Evolutionary conservation across 2,888 invertebrate genomes (phyloP).

Genomic region (Phrixothrix hirtus): DNA sequence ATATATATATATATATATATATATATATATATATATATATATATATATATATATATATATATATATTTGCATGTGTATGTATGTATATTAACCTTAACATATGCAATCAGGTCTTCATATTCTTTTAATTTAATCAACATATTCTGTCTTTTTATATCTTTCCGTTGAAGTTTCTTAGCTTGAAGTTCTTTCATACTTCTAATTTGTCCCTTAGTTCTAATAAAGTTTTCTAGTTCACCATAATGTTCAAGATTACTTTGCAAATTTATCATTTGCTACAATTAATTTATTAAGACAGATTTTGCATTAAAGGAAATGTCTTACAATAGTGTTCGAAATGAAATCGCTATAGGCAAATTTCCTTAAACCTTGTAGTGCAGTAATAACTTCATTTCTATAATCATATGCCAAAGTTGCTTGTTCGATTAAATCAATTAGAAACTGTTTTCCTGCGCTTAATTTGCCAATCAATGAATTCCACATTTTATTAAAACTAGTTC

Average conservation of each 20-base stretch:
- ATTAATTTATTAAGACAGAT: neutral
- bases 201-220: slow-evolving; percentile 82
- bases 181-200: slow-evolving; percentile 73
- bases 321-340: neutral
- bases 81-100: too few relatives aligned
- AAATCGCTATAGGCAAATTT: neutral
- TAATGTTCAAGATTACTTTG: slow-evolving; percentile 85
- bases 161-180: slow-evolving; percentile 72
- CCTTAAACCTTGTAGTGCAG: neutral
- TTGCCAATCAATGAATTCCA: neutral
- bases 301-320: neutral
- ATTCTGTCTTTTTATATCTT: slow-evolving; percentile 67
- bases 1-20: too few relatives aligned
- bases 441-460: neutral
- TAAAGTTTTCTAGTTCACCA: slow-evolving; percentile 80
- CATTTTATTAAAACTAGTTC: neutral
- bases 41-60: too few relatives aligned
- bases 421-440: neutral
- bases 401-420: neutral
- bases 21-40: too few relatives aligned
- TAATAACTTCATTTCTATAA: neutral
- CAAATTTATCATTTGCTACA: slow-evolving; percentile 82
- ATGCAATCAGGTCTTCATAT: too few relatives aligned
- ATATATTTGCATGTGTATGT: too few relatives aligned
- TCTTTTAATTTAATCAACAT: too few relatives aligned